Evolutionary conservation across 2,888 invertebrate species (phyloP).

Genomic region (Vanessa cardui): DNA sequence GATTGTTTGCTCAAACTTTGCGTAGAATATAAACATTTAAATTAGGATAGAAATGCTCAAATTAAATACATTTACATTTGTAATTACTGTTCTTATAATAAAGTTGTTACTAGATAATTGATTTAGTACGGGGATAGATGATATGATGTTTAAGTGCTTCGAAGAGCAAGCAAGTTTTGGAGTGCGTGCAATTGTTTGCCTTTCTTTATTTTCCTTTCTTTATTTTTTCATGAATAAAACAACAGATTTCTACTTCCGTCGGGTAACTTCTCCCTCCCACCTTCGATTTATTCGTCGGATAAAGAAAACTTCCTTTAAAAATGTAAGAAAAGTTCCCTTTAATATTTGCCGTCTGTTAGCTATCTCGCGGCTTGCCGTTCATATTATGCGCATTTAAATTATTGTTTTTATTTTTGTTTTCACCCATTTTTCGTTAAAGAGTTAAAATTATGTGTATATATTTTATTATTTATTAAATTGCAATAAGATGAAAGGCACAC

Average conservation of each 20-base stretch:
- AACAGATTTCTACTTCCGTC: slow-evolving; percentile 78
- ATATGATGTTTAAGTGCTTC: slow-evolving; percentile 50
- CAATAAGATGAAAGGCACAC: too few species aligned
- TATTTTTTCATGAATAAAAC: slow-evolving; percentile 82
- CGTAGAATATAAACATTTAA: slow-evolving; percentile 34
- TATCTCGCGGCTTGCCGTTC: slow-evolving; percentile 64
- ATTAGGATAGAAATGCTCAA: slow-evolving; percentile 16
- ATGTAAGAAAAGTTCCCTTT: slow-evolving; percentile 78
- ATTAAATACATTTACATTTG: slow-evolving; percentile 17
- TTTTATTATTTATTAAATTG: background rate
- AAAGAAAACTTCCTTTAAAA: slow-evolving; percentile 81
- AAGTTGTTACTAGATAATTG: slow-evolving; percentile 5
- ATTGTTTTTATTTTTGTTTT: slow-evolving; percentile 56
- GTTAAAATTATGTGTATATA: slow-evolving; percentile 7
- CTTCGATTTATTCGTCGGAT: slow-evolving; percentile 81
- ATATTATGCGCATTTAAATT: slow-evolving; percentile 77
- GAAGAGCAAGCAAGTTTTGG: slow-evolving; percentile 47
- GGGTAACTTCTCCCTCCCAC: slow-evolving; percentile 77
- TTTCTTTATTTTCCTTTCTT: slow-evolving; percentile 69
- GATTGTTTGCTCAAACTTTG: slow-evolving; percentile 49
- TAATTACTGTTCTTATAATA: slow-evolving; percentile 2
- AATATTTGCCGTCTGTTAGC: slow-evolving; percentile 79
- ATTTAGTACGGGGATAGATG: slow-evolving; percentile 42
- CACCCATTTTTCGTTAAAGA: slow-evolving; percentile 34
- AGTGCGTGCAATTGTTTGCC: slow-evolving; percentile 56